Evolutionary conservation across 2,888 invertebrate genomes (phyloP), one percentile per base, ranked within the genome.

Genomic region (Hydriomena furcata): DNA sequence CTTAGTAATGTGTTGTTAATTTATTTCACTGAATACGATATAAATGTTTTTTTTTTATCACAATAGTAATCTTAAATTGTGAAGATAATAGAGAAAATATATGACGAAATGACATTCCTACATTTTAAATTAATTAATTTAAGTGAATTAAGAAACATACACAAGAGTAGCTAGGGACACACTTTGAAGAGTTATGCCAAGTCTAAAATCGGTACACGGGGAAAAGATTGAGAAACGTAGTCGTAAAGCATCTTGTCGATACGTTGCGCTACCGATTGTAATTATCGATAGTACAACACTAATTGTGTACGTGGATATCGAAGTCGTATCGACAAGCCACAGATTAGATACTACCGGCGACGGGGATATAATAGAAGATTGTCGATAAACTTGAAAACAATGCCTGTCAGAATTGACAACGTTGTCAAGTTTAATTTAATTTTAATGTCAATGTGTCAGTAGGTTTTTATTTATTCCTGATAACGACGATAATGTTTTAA

Each of bases 251-350:
- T 70, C 68, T 68, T 62, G 65, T 58, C 60, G 55, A 50, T 59
- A 58, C 51, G 54, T 54, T 61, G 55, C 52, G 66, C 64, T 64
- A 65, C 68, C 72, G 85, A 85, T 86, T 66, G 80, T 81, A 85
- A 86, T 86, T 85, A 85, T 80, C 83, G 85, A 86, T 84, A 84
- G 77, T 55, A 70, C 73, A 71, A 58, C 75, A 78, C 82, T 81
- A 81, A 82, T 81, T 82, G 77, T 75, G 74, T 65, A 66, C 68
- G 67, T 62, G 69, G 71, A 63, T 79, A 78, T 61, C 61, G 38
- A 47, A 37, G 28, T 55, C 37, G 20, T 37, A 53, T 73, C 77
- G 70, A 65, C 58, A 56, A 49, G 45, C 63, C 62, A 44, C 52
- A 47, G 58, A 50, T 50, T 47, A 47, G 34, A 46, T 32, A 46